Evolutionary conservation across 2,113 vertebrate genomes (phyloP), one percentile per base, ranked within the genome.

Genomic region (Xiphorhynchus elegans): DNA sequence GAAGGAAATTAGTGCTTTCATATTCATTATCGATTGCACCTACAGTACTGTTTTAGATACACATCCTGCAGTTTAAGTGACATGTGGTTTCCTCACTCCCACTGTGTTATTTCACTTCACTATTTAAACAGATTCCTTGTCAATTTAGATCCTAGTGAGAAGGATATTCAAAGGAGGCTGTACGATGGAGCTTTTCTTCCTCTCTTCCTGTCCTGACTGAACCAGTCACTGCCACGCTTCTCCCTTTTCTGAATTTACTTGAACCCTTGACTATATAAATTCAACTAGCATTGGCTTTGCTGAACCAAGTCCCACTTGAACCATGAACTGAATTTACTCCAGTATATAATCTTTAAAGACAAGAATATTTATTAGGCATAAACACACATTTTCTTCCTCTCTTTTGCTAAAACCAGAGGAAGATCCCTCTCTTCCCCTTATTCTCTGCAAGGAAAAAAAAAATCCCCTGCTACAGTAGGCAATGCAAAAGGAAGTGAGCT

Each of bases 131-230:
- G 35, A 79, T 49, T 90, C 19, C 26, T 86, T 47, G 52, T 39
- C 79, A 56, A 42, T 44, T 83, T 83, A 76, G 9, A 17, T 55
- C 63, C 33, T 59, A 52, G 19, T 39, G 78, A 74, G n/a, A 87
- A 84, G 13, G 28, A 55, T 31, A 31, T 19, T 67, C 14, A 8
- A 39, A 87, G 23, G 5, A 78, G 24, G 49, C 42, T 47, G 35
- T 1, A 5, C n/a, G 69, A 25, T 12, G 44, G 21, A 73, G 29
- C 14, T 26, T 58, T 64, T 84, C 90, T 93, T 95, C 76, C 58
- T 60, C 66, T 84, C 80, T 91, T 97, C 94, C 94, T 80, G 58
- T 72, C n/a, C 78, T 42, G 24, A 53, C 69, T 15, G 23, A 79
- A 87, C 28, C 10, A 81, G 46, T 26, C 55, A 87, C 74, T 42